These are phyloP conservation scores for Carassius carassius DNA, from an alignment of 2,113 vertebrate species.

Conservation along the genomic window DNA sequence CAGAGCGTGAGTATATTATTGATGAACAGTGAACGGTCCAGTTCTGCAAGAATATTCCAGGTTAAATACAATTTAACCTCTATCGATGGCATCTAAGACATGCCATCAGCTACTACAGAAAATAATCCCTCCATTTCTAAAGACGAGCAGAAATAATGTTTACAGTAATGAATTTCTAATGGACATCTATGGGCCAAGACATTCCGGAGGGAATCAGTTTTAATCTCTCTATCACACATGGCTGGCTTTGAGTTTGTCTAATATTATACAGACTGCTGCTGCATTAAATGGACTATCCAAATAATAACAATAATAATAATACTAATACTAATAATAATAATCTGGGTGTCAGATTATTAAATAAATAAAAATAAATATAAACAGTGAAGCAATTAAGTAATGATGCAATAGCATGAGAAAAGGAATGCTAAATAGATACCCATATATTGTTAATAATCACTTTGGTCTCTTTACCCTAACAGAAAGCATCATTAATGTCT, in stretches of 20 bases:
- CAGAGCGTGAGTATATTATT: constrained; percentile 17
- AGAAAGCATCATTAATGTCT: not conserved
- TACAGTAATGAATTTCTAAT: not conserved
- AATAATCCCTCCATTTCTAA: not conserved
- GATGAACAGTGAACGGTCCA: not conserved
- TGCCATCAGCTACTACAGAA: not conserved
- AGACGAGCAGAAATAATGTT: not conserved
- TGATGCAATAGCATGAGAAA: not conserved
- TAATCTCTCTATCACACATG: not conserved
- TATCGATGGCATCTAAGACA: not conserved
- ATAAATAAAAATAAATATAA: not conserved
- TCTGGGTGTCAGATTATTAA: not conserved
- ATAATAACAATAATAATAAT: too few species aligned
- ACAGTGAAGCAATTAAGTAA: not conserved
- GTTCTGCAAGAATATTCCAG: not conserved
- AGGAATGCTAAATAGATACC: not conserved
- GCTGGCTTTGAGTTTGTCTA: not conserved
- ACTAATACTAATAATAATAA: not conserved
- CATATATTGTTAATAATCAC: too few species aligned
- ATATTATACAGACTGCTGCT: not conserved
- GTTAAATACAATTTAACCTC: constrained; percentile 29
- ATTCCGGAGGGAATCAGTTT: not conserved
- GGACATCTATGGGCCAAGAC: not conserved
- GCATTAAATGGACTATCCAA: not conserved
- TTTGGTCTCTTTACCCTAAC: too few species aligned